phyloP scores from a whole-genome alignment of 2,888 invertebrate species.

The Nomada ruficornis region DNA sequence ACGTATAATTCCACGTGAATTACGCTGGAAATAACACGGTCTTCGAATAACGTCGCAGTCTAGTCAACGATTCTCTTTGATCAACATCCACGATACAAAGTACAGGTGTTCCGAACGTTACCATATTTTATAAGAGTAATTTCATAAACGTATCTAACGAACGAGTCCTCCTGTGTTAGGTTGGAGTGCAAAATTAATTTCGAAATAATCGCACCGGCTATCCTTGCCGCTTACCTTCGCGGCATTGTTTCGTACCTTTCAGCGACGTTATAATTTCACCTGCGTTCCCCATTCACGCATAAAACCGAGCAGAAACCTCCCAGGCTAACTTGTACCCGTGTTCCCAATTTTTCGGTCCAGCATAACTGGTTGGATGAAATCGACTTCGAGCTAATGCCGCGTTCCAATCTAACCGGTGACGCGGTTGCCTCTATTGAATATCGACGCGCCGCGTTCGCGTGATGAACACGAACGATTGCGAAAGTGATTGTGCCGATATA shows the following conservation, averaged over 20 bases:
- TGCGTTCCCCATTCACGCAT: background rate
- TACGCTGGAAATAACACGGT: background rate
- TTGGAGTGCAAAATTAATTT: conserved; percentile 10
- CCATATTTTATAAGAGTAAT: background rate
- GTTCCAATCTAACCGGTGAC: conserved; percentile 8
- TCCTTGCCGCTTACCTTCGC: background rate
- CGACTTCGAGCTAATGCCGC: conserved; percentile 11
- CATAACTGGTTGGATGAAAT: background rate
- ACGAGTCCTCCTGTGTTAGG: background rate
- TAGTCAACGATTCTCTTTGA: conserved; percentile 12
- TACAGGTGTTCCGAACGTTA: conserved; percentile 11
- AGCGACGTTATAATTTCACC: background rate
- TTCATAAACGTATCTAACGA: conserved; percentile 15
- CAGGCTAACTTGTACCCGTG: background rate
- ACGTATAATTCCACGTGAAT: background rate
- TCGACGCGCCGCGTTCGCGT: conserved; percentile 16
- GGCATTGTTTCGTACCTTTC: background rate
- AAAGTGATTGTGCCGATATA: conserved; percentile 37
- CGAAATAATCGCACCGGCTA: conserved; percentile 19
- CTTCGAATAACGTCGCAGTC: background rate
- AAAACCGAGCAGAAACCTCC: background rate
- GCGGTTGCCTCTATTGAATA: conserved; percentile 8
- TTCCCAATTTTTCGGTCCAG: background rate
- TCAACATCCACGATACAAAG: background rate
- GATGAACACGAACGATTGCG: conserved; percentile 29